Conservation (phyloP, 35 echinoderm and acorn worm species). For the Heliocidaris erythrogramma region DNA sequence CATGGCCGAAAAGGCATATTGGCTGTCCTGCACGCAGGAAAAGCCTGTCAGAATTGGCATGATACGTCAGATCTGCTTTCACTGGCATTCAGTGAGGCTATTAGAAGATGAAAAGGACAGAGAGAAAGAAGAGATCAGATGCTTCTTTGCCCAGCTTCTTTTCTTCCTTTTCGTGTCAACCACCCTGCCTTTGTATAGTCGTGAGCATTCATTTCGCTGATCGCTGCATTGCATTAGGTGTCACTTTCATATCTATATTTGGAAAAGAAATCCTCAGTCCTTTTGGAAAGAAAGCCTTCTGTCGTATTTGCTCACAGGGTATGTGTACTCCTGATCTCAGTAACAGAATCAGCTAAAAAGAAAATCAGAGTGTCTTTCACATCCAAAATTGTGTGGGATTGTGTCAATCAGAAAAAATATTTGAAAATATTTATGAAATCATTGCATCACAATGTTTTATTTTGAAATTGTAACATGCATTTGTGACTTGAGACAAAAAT, state of each 20-base stretch:
- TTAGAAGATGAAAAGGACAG: constrained; percentile 14
- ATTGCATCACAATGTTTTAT: too few species aligned
- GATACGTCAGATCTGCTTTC: constrained; percentile 23
- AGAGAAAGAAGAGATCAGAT: constrained; percentile 18
- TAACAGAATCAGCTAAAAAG: neutral
- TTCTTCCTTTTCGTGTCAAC: constrained; percentile 8
- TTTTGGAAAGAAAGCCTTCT: neutral
- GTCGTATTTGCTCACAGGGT: neutral
- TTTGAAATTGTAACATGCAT: too few species aligned
- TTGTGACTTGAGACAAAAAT: too few species aligned
- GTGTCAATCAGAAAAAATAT: too few species aligned
- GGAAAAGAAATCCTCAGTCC: neutral
- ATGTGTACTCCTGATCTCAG: neutral
- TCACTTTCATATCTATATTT: constrained; percentile 14
- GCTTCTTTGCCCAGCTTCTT: neutral
- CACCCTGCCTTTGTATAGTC: neutral
- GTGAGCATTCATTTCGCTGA: neutral
- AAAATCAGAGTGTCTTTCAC: neutral
- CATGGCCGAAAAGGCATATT: neutral
- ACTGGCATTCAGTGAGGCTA: constrained; percentile 9
- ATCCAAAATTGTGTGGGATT: too few species aligned
- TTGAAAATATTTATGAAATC: too few species aligned
- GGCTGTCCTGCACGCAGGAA: neutral
- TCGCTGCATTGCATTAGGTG: neutral
- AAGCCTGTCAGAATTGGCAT: constrained; percentile 4